Evolutionary conservation across 2,888 invertebrate species (phyloP).

Genomic region (Aspidiotus destructor): DNA sequence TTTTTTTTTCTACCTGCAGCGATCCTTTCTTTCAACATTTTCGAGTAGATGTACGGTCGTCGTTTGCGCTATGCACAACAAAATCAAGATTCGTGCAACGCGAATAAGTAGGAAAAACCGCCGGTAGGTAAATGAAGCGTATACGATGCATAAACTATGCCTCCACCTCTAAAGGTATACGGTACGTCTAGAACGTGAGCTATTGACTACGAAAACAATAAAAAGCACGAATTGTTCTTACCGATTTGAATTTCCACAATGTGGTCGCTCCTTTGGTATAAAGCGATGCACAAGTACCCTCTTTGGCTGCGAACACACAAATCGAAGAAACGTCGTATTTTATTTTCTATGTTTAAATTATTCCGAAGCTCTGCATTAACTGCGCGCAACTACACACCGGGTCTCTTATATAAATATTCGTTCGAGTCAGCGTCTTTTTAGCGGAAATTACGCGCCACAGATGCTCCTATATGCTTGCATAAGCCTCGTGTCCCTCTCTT

Average conservation of each 20-base stretch:
- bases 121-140: too few relatives aligned
- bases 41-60: too few relatives aligned
- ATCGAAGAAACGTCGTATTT: conserved; percentile 3
- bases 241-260: conserved; percentile 80
- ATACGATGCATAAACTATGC: too few relatives aligned
- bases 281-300: conserved; percentile 79
- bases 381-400: too few relatives aligned
- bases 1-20: too few relatives aligned
- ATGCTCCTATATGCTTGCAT: neutral
- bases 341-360: neutral
- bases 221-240: conserved; percentile 36
- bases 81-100: too few relatives aligned
- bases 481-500: neutral
- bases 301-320: conserved; percentile 51
- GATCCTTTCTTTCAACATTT: too few relatives aligned
- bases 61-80: too few relatives aligned
- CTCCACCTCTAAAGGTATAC: too few relatives aligned
- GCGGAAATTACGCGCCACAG: too few relatives aligned
- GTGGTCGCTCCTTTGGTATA: conserved; percentile 74
- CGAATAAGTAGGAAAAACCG: too few relatives aligned
- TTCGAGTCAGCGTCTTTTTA: neutral
- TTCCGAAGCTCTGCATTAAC: neutral
- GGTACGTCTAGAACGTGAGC: too few relatives aligned
- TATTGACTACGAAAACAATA: neutral
- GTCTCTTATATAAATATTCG: neutral